These are phyloP conservation scores for Hucho hucho DNA, from an alignment of 2,113 vertebrate species.

Conservation along the genomic window DNA sequence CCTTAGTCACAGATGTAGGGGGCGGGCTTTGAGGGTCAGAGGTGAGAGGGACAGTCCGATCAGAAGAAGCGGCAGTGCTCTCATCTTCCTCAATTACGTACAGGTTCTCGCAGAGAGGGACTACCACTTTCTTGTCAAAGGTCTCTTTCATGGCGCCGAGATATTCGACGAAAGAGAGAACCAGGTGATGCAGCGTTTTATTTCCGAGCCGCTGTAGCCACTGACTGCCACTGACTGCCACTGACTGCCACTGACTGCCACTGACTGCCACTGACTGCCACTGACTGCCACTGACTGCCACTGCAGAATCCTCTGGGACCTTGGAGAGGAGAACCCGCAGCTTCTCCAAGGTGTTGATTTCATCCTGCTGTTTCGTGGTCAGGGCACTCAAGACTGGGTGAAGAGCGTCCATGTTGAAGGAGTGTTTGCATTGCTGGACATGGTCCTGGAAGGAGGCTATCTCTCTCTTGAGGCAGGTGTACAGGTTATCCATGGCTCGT, in stretches of 20 bases:
- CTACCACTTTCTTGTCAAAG: constrained; percentile 32
- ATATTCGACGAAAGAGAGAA: constrained; percentile 55
- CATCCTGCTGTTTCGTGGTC: background rate
- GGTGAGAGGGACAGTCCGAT: background rate
- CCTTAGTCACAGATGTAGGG: background rate
- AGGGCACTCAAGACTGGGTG: constrained; percentile 8
- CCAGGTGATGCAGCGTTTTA: constrained; percentile 35
- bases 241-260: too few species aligned
- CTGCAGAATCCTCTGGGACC: background rate
- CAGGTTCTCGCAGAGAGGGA: background rate
- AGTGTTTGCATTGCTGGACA: constrained; percentile 8
- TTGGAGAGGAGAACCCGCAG: background rate
- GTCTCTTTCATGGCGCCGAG: constrained; percentile 46
- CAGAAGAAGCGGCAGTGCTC: constrained; percentile 15
- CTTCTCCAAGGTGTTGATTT: constrained; percentile 1
- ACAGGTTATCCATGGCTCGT: constrained; percentile 12
- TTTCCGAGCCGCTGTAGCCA: fast-evolving
- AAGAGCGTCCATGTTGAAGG: constrained; percentile 43
- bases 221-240: background rate
- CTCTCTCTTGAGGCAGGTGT: constrained; percentile 43
- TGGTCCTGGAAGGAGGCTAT: constrained; percentile 40
- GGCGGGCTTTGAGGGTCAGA: background rate
- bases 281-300: background rate
- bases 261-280: too few species aligned
- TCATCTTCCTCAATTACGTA: background rate